These are phyloP conservation scores for Tenebrio molitor DNA, from an alignment of 1,140 invertebrate genomes.

Conservation along the genomic window DNA sequence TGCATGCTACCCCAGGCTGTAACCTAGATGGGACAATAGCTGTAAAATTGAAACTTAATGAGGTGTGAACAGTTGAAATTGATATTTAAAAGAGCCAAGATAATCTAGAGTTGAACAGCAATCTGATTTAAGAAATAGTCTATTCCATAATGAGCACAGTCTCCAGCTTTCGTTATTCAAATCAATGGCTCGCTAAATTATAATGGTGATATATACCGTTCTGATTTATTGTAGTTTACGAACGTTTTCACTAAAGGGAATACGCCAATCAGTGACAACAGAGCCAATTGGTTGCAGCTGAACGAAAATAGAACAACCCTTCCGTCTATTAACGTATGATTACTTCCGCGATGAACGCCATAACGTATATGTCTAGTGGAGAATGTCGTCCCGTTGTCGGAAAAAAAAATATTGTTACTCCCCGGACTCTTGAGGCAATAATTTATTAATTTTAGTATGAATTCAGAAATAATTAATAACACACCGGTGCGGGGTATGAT, in stretches of 20 bases:
- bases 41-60: slow-evolving; percentile 69
- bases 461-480: slow-evolving; percentile 27
- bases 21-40: slow-evolving; percentile 67
- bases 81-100: slow-evolving; percentile 68
- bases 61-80: slow-evolving; percentile 67
- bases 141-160: slow-evolving; percentile 64
- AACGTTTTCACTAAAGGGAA: slow-evolving; percentile 32
- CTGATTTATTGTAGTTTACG: slow-evolving; percentile 45
- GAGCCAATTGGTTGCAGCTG: not conserved
- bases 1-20: slow-evolving; percentile 64
- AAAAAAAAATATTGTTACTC: too few relatives aligned
- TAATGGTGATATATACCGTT: slow-evolving; percentile 51
- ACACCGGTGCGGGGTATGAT: slow-evolving; percentile 4
- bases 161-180: slow-evolving; percentile 62
- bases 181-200: slow-evolving; percentile 65
- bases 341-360: too few relatives aligned
- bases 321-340: slow-evolving; percentile 11
- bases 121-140: slow-evolving; percentile 66
- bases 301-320: not conserved
- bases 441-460: slow-evolving; percentile 20
- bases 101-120: slow-evolving; percentile 65
- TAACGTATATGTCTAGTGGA: too few relatives aligned
- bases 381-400: too few relatives aligned
- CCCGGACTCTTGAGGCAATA: not conserved
- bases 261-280: slow-evolving; percentile 32